These are phyloP conservation scores for Astropecten irregularis DNA, from an alignment of 53 echinoderm and acorn worm genomes.

Conservation along the genomic window DNA sequence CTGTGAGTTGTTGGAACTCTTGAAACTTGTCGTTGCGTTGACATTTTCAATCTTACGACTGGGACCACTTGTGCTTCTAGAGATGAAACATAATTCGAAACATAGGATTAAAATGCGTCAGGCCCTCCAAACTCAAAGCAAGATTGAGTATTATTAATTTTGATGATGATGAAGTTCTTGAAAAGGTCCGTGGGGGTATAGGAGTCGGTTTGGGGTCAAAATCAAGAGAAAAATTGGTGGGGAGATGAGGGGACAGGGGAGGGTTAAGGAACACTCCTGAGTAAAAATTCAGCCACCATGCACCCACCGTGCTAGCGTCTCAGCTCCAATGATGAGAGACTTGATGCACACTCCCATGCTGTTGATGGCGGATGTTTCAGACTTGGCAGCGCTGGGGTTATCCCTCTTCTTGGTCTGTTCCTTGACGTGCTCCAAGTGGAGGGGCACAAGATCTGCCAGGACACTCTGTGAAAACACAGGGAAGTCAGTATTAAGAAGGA, in stretches of 20 bases:
- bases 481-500: too few species aligned
- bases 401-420: slow-evolving; percentile 76
- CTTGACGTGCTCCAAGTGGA: slow-evolving; percentile 80
- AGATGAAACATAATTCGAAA: too few species aligned
- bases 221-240: too few species aligned
- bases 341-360: slow-evolving; percentile 83
- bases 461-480: slow-evolving; percentile 83
- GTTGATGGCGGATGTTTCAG: slow-evolving; percentile 79
- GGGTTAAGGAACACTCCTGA: too few species aligned
- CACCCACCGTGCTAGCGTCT: slow-evolving; percentile 83
- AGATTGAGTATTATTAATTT: too few species aligned
- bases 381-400: slow-evolving; percentile 77
- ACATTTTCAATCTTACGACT: slow-evolving; percentile 91
- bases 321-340: slow-evolving; percentile 83
- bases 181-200: too few species aligned
- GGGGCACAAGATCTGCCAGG: slow-evolving; percentile 89
- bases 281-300: too few species aligned
- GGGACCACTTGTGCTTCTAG: slow-evolving; percentile 92
- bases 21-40: slow-evolving; percentile 91
- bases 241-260: too few species aligned
- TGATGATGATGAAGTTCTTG: too few species aligned
- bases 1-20: slow-evolving; percentile 93
- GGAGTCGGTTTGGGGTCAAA: too few species aligned
- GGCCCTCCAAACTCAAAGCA: too few species aligned
- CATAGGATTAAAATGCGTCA: too few species aligned